phyloP scores from a whole-genome alignment of 2,888 invertebrate genomes.

The Apamea anceps region DNA sequence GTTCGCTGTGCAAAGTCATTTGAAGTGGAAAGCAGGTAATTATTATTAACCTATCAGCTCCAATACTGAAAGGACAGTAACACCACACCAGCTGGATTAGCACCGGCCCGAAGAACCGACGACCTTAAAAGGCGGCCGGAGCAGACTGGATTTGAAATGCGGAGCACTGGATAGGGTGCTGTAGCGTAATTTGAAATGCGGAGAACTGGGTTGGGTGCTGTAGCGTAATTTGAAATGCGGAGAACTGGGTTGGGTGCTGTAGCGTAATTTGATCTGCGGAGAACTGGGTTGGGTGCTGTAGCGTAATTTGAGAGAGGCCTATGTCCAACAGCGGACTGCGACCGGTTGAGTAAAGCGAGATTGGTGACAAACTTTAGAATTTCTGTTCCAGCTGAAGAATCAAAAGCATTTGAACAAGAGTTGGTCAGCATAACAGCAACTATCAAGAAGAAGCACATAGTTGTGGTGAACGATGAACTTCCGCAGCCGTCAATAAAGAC shows the following conservation, averaged over 20 bases:
- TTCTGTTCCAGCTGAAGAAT: constrained; percentile 93
- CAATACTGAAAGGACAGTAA: neutral
- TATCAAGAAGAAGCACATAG: constrained; percentile 93
- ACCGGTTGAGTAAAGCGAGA: neutral
- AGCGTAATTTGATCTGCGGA: neutral
- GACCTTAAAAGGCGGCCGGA: neutral
- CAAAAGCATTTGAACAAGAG: constrained; percentile 96
- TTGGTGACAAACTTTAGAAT: neutral
- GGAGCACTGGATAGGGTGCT: too few relatives aligned
- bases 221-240: neutral
- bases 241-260: neutral
- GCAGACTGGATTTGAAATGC: neutral
- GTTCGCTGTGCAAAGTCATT: constrained; percentile 95
- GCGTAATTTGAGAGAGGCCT: neutral
- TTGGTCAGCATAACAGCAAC: constrained; percentile 94
- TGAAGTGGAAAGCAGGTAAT: constrained; percentile 94
- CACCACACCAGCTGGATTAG: neutral
- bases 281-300: neutral
- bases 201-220: neutral
- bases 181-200: neutral
- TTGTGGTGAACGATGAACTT: constrained; percentile 95
- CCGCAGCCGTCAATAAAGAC: constrained; percentile 93
- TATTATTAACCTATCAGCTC: neutral
- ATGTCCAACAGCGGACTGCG: neutral
- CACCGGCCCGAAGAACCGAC: neutral